Conservation (phyloP, 2,797 vertebrate genomes). For the Ctenosaura bakeri region DNA sequence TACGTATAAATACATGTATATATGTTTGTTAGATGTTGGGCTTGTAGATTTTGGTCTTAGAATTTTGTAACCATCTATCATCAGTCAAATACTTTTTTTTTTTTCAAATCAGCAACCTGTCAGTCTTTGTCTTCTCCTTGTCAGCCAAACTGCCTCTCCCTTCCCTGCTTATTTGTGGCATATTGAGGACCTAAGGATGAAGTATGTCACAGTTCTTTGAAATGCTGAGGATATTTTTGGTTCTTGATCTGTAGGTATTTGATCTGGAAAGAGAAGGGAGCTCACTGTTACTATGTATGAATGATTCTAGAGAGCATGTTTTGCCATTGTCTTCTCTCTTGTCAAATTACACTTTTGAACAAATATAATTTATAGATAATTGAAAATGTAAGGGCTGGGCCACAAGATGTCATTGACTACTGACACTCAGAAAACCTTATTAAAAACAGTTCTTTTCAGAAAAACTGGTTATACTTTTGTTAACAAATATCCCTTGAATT, state of each 20-base stretch:
- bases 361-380: neutral
- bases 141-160: neutral
- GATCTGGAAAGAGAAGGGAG: neutral
- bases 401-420: slow-evolving; percentile 66
- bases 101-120: neutral
- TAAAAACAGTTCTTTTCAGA: slow-evolving; percentile 1
- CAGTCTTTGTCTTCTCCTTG: neutral
- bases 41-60: slow-evolving; percentile 33
- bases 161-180: neutral
- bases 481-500: neutral
- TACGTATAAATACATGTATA: neutral
- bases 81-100: neutral
- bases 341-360: neutral
- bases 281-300: neutral
- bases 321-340: neutral
- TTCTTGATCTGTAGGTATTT: slow-evolving; percentile 9
- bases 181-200: neutral
- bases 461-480: slow-evolving; percentile 5
- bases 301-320: neutral
- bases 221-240: neutral
- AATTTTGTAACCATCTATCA: slow-evolving; percentile 10
- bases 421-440: slow-evolving; percentile 46
- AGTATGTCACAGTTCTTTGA: neutral
- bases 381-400: slow-evolving; percentile 9
- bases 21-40: slow-evolving; percentile 1